A percentile compares a stretch with the other conserved stretches of the same genome.
phyloP scores from a whole-genome alignment of 1,140 invertebrate species.

The Drosophila teissieri region DNA sequence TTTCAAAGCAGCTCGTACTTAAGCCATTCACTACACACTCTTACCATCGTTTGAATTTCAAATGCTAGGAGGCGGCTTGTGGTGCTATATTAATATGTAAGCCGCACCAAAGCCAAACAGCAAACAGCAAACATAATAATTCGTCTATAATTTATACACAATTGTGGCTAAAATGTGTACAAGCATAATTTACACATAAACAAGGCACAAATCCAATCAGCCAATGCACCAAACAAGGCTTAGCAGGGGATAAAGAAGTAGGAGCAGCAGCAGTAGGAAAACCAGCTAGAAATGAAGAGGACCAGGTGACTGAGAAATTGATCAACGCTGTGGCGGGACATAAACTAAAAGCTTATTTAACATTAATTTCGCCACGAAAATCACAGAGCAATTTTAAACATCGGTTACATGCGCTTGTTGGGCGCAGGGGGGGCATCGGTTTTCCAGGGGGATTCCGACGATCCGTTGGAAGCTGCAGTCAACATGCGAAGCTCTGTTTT shows the following conservation, averaged over 20 bases:
- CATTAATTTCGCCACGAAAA: slow-evolving; percentile 83
- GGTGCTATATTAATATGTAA: slow-evolving; percentile 76
- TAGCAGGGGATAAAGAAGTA: slow-evolving; percentile 15
- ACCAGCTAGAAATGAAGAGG: slow-evolving; percentile 47
- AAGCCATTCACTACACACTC: slow-evolving; percentile 1
- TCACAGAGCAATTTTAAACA: slow-evolving; percentile 82
- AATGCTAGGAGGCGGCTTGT: slow-evolving; percentile 48
- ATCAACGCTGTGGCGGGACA: slow-evolving; percentile 80
- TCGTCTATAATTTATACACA: slow-evolving; percentile 82
- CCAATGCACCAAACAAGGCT: slow-evolving; percentile 9
- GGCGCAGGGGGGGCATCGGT: neutral
- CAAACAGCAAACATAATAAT: slow-evolving; percentile 71
- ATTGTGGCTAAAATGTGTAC: slow-evolving; percentile 82
- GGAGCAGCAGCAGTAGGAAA: slow-evolving; percentile 17
- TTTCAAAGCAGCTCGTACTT: neutral
- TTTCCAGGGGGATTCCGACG: slow-evolving; percentile 6
- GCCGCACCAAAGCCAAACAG: slow-evolving; percentile 22
- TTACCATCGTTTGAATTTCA: slow-evolving; percentile 52
- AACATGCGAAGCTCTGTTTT: slow-evolving; percentile 61
- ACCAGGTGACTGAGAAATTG: slow-evolving; percentile 80
- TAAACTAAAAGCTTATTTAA: slow-evolving; percentile 84
- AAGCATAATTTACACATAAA: slow-evolving; percentile 83
- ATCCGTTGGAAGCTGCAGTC: slow-evolving; percentile 59
- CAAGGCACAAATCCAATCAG: slow-evolving; percentile 54
- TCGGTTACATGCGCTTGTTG: slow-evolving; percentile 61